Evolutionary conservation across 2,888 invertebrate species (phyloP).

Genomic region (Bombyx huttoni): DNA sequence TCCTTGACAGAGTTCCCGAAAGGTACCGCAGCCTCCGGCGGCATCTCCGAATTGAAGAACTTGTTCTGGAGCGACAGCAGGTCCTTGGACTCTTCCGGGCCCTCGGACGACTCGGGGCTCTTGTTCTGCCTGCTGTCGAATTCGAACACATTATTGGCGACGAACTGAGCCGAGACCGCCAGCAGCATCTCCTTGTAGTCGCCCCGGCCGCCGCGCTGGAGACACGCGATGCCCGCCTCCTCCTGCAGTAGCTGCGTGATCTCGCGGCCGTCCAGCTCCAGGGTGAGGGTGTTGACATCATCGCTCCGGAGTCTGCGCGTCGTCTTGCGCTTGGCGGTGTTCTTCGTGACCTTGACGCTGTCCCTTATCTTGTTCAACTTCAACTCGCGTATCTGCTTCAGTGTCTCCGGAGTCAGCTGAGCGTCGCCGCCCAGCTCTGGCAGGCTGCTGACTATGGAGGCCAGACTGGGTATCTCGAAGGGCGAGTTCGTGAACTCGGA

Average conservation of each 20-base stretch:
- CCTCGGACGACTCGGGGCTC: slow-evolving; percentile 40
- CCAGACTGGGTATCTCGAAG: slow-evolving; percentile 54
- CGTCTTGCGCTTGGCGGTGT: slow-evolving; percentile 54
- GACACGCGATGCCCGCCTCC: slow-evolving; percentile 30
- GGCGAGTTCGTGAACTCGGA: slow-evolving; percentile 51
- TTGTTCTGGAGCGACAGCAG: slow-evolving; percentile 33
- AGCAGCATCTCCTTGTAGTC: slow-evolving; percentile 49
- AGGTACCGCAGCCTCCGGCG: slow-evolving; percentile 36
- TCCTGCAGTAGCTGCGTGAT: slow-evolving; percentile 41
- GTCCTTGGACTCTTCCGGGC: slow-evolving; percentile 39
- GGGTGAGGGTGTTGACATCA: slow-evolving; percentile 42
- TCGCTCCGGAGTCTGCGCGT: slow-evolving; percentile 38
- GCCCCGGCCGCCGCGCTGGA: slow-evolving; percentile 33
- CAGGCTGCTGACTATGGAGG: slow-evolving; percentile 48
- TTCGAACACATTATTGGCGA: slow-evolving; percentile 54
- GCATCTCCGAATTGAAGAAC: slow-evolving; percentile 39
- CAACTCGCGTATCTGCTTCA: slow-evolving; percentile 59
- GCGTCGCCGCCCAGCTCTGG: slow-evolving; percentile 52
- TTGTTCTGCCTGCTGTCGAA: slow-evolving; percentile 42
- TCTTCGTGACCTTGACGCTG: slow-evolving; percentile 56
- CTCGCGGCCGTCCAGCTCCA: slow-evolving; percentile 50
- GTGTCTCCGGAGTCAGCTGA: slow-evolving; percentile 56
- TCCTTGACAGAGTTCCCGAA: slow-evolving; percentile 57
- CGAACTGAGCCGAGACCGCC: slow-evolving; percentile 52
- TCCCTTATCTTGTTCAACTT: slow-evolving; percentile 51